Conservation (phyloP, 2,797 vertebrate genomes). For the Sciurus vulgaris region DNA sequence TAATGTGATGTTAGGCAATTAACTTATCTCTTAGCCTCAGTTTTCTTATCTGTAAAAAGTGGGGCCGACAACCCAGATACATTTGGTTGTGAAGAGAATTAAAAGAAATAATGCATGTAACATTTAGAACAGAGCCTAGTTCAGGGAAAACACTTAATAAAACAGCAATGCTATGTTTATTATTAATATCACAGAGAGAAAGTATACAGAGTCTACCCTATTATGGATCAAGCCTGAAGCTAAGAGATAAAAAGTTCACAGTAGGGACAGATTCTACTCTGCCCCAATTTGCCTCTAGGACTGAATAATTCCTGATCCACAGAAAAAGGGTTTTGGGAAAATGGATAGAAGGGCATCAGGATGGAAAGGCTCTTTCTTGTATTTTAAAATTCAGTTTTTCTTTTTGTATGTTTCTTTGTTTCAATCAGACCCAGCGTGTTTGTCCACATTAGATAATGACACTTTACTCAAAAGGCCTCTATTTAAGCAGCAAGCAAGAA, state of each 20-base stretch:
- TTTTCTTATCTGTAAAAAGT: constrained; percentile 62
- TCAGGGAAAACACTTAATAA: constrained; percentile 62
- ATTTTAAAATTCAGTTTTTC: constrained; percentile 51
- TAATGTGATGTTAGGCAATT: constrained; percentile 59
- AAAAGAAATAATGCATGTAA: constrained; percentile 45
- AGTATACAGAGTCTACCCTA: constrained; percentile 38
- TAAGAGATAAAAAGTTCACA: constrained; percentile 61
- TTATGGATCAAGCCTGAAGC: constrained; percentile 74
- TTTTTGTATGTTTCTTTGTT: constrained; percentile 72
- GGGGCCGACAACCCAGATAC: constrained; percentile 7
- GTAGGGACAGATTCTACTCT: constrained; percentile 17
- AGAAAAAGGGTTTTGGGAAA: constrained; percentile 72
- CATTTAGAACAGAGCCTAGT: constrained; percentile 60
- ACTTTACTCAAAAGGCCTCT: constrained; percentile 73
- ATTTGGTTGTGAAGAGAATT: constrained; percentile 40
- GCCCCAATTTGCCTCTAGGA: constrained; percentile 34
- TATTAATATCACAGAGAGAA: constrained; percentile 56
- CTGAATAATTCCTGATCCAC: constrained; percentile 72
- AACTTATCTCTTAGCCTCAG: constrained; percentile 60
- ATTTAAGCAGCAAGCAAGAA: constrained; percentile 72
- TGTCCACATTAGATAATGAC: constrained; percentile 72
- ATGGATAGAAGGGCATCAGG: constrained; percentile 84
- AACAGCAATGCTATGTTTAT: constrained; percentile 47
- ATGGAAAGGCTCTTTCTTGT: constrained; percentile 84
- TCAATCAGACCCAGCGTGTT: constrained; percentile 76